These are phyloP conservation scores for Halocaridina rubra DNA, from an alignment of 2,888 invertebrate species.

Conservation along the genomic window DNA sequence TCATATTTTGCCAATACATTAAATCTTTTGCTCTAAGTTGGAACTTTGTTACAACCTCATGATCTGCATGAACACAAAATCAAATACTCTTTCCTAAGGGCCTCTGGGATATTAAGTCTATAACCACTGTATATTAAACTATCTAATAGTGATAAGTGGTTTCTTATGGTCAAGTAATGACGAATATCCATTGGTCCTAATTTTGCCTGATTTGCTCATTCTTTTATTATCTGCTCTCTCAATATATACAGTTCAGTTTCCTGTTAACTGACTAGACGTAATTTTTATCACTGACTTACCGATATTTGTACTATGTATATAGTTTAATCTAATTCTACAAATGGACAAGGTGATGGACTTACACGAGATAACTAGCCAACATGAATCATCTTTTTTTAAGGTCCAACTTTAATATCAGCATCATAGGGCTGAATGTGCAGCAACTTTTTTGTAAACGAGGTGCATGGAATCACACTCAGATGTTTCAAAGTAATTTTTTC, in stretches of 20 bases:
- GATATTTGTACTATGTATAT: too few relatives aligned
- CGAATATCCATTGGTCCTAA: too few relatives aligned
- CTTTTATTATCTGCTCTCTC: not conserved
- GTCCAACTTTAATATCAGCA: not conserved
- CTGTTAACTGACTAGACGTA: not conserved
- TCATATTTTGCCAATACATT: not conserved
- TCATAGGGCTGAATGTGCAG: not conserved
- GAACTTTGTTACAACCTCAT: not conserved
- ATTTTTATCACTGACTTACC: not conserved
- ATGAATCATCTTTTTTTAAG: too few relatives aligned
- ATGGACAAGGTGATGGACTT: not conserved
- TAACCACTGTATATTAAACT: not conserved
- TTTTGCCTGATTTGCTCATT: not conserved
- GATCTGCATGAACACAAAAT: not conserved
- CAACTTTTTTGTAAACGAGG: not conserved
- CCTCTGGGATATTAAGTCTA: not conserved
- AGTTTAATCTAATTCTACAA: not conserved
- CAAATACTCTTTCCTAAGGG: not conserved
- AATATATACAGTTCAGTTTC: too few relatives aligned
- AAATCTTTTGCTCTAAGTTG: too few relatives aligned
- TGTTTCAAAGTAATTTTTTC: too few relatives aligned
- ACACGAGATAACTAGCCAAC: too few relatives aligned
- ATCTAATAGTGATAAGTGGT: not conserved
- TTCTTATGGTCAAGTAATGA: not conserved
- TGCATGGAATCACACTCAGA: not conserved